phyloP scores from a whole-genome alignment of 2,113 vertebrate genomes.

The Mormyrus lacerda region DNA sequence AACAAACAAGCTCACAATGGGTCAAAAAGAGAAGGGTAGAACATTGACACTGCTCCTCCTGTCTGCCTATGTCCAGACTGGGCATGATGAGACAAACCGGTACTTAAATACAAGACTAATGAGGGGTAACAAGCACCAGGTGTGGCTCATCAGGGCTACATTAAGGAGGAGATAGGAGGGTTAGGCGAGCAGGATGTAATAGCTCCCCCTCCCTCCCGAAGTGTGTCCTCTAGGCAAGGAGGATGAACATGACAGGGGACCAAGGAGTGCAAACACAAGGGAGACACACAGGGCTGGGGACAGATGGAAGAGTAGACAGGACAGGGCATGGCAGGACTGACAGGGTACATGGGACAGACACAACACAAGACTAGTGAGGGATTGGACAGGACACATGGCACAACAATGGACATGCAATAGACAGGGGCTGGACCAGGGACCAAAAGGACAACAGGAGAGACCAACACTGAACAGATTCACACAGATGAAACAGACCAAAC shows the following conservation, averaged over 20 bases:
- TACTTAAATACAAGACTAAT: not conserved
- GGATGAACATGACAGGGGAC: not conserved
- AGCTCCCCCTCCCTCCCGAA: too few relatives aligned
- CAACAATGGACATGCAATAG: not conserved
- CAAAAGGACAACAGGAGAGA: not conserved
- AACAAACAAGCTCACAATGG: not conserved
- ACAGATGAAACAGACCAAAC: not conserved
- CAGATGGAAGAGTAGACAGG: not conserved
- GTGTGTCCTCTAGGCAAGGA: not conserved
- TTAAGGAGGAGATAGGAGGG: not conserved
- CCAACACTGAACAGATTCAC: not conserved
- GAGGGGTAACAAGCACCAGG: not conserved
- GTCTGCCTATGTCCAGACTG: too few relatives aligned
- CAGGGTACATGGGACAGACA: not conserved
- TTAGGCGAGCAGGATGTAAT: not conserved
- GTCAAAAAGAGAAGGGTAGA: not conserved
- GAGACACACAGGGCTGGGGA: not conserved
- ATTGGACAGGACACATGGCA: not conserved
- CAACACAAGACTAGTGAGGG: not conserved
- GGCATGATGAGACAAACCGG: not conserved
- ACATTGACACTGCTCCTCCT: too few relatives aligned
- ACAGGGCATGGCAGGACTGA: not conserved
- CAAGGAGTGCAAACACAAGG: not conserved
- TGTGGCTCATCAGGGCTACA: not conserved
- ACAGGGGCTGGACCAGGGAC: not conserved